Percentiles rank a stretch among this genome's conserved stretches.
Conservation (phyloP, 1,140 invertebrate species). For the Cryptotermes secundus region DNA sequence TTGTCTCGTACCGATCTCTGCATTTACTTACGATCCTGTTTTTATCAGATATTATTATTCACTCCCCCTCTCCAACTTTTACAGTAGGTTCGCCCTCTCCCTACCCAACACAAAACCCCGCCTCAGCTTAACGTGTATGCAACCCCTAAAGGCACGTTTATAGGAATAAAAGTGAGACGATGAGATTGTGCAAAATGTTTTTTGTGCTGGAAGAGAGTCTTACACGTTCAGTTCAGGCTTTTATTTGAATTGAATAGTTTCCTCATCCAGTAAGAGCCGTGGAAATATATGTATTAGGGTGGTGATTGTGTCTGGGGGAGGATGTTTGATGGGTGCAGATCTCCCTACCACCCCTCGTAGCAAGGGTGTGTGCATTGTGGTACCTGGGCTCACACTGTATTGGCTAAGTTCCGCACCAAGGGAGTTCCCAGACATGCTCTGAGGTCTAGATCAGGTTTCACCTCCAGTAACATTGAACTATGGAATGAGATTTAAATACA, state of each 20-base stretch:
- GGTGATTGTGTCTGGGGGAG: background rate
- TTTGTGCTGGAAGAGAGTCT: background rate
- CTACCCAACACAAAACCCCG: background rate
- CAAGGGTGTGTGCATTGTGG: background rate
- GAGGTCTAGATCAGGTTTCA: no score
- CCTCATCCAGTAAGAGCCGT: background rate
- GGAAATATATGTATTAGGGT: background rate
- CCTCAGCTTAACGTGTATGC: background rate
- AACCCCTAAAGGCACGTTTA: background rate
- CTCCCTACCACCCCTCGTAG: no score
- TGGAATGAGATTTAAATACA: no score
- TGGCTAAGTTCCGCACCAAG: no score
- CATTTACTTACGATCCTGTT: background rate
- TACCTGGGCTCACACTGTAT: no score
- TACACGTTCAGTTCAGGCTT: background rate
- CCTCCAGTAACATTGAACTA: no score
- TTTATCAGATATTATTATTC: background rate
- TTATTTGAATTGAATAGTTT: slow-evolving; percentile 6
- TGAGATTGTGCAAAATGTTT: background rate
- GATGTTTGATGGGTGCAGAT: background rate
- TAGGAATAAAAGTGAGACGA: slow-evolving; percentile 5
- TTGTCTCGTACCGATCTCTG: background rate
- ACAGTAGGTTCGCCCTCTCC: no score
- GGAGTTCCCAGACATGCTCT: no score
- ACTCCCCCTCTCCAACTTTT: background rate